Percentiles rank a stretch among this genome's conserved stretches.
These are phyloP conservation scores for Macaria liturata DNA, from an alignment of 2,888 invertebrate species.

Conservation along the genomic window DNA sequence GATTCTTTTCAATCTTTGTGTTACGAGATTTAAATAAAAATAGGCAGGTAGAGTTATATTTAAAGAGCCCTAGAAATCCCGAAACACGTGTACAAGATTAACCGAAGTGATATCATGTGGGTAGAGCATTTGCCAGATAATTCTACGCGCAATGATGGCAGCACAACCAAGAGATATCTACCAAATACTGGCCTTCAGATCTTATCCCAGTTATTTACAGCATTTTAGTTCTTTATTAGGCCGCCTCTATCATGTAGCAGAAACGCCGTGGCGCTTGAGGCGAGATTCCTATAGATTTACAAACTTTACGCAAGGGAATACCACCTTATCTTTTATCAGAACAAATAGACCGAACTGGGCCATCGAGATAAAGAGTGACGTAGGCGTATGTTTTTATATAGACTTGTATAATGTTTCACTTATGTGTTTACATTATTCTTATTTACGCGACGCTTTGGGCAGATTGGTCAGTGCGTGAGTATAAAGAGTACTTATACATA, in stretches of 20 bases:
- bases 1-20: neutral
- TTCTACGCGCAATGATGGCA: too few species aligned
- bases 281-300: conserved; percentile 4
- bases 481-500: too few species aligned
- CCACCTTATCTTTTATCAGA: conserved; percentile 28
- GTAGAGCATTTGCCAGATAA: too few species aligned
- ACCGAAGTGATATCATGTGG: too few species aligned
- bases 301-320: conserved; percentile 22
- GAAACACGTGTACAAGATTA: neutral
- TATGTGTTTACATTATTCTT: too few species aligned
- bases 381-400: too few species aligned
- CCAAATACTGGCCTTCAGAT: too few species aligned
- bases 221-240: too few species aligned
- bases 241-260: neutral
- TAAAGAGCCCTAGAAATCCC: neutral
- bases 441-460: too few species aligned
- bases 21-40: neutral
- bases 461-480: too few species aligned
- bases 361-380: conserved; percentile 23
- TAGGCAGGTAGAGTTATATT: neutral
- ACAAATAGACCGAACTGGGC: conserved; percentile 29
- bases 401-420: too few species aligned
- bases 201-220: neutral
- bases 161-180: too few species aligned
- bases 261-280: conserved; percentile 3